phyloP scores from a whole-genome alignment of 2,113 vertebrate genomes.

The Pterocles orientalis region DNA sequence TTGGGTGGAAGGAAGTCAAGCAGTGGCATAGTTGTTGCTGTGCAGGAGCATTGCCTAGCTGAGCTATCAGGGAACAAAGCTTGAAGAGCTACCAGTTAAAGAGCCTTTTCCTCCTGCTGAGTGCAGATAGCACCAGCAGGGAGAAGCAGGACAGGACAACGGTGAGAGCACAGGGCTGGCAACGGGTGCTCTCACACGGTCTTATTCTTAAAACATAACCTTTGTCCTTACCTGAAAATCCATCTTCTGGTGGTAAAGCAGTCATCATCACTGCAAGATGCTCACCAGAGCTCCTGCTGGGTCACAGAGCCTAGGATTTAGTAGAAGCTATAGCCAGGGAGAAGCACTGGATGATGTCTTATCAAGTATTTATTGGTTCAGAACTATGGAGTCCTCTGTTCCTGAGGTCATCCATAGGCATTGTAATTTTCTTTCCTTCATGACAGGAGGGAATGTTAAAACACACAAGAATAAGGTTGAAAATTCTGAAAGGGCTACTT shows the following conservation, averaged over 20 bases:
- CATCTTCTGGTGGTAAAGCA: not conserved
- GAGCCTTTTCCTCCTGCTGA: not conserved
- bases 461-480: not conserved
- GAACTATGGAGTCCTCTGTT: not conserved
- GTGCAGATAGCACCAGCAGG: not conserved
- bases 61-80: not conserved
- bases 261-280: accelerated
- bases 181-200: not conserved
- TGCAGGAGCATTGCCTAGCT: not conserved
- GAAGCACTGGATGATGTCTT: not conserved
- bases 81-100: not conserved
- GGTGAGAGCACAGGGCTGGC: not conserved
- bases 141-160: not conserved
- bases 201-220: not conserved
- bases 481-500: not conserved
- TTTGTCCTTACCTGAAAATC: not conserved
- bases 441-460: not conserved
- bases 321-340: not conserved
- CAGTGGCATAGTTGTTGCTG: not conserved
- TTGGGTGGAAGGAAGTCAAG: not conserved
- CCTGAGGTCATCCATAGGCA: not conserved
- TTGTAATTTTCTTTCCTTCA: not conserved
- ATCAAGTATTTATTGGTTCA: not conserved
- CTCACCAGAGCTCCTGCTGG: accelerated
- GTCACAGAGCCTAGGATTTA: not conserved